These are phyloP conservation scores for Sitobion miscanthi DNA, from an alignment of 1,140 invertebrate species.

Conservation along the genomic window DNA sequence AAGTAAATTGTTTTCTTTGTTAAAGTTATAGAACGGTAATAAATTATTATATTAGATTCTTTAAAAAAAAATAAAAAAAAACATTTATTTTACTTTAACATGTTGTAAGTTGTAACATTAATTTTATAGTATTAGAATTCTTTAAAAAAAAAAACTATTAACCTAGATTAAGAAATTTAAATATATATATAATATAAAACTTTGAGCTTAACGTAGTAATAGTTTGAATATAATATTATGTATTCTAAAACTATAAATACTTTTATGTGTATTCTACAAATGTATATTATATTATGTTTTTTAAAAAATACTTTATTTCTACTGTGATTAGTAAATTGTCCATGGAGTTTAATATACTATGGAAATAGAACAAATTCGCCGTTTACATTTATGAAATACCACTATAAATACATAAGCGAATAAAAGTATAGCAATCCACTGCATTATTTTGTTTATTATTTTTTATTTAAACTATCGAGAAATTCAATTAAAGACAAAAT, in stretches of 20 bases:
- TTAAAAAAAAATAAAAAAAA: background rate
- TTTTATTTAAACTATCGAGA: background rate
- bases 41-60: background rate
- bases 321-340: background rate
- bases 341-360: background rate
- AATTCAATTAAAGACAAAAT: background rate
- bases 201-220: background rate
- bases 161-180: background rate
- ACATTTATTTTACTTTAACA: background rate
- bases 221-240: background rate
- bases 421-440: background rate
- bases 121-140: background rate
- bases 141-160: background rate
- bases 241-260: background rate
- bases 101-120: background rate
- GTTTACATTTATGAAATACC: background rate
- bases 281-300: background rate
- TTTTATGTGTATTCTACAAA: background rate
- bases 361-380: background rate
- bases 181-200: background rate
- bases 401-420: constrained; percentile 3
- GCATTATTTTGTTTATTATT: background rate
- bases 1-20: background rate
- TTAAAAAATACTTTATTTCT: background rate
- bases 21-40: background rate